These are phyloP conservation scores for Aphelenchoides besseyi DNA, from an alignment of 1,140 invertebrate species.

Conservation along the genomic window DNA sequence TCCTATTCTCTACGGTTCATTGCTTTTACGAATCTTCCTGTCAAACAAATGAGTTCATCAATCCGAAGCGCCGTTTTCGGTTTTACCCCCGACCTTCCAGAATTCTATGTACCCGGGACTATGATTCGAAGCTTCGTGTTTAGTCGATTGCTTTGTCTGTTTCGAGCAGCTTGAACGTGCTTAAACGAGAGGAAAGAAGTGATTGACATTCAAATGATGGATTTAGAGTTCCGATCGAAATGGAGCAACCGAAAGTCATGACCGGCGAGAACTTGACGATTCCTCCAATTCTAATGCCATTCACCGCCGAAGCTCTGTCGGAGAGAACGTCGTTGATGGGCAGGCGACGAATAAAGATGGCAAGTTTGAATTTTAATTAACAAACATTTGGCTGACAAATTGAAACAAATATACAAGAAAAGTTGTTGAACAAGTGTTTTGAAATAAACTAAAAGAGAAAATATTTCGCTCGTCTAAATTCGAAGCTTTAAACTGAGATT, in stretches of 20 bases:
- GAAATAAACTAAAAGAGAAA: background rate
- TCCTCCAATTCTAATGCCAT: slow-evolving; percentile 13
- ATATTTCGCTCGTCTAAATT: slow-evolving; percentile 6
- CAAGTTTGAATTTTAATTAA: background rate
- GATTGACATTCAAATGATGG: too few relatives aligned
- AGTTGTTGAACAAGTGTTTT: too few relatives aligned
- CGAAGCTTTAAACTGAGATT: background rate
- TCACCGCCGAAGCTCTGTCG: background rate
- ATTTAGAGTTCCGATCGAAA: background rate
- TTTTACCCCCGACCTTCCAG: too few relatives aligned
- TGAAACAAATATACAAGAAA: background rate
- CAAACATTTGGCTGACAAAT: background rate
- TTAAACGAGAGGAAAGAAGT: too few relatives aligned
- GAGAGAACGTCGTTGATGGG: slow-evolving; percentile 15
- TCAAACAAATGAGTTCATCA: too few relatives aligned
- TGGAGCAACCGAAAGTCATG: slow-evolving; percentile 1
- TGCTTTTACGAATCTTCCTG: too few relatives aligned
- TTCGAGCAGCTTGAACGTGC: too few relatives aligned
- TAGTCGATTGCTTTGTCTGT: too few relatives aligned
- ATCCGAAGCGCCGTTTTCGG: too few relatives aligned
- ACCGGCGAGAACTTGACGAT: background rate
- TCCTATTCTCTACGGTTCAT: too few relatives aligned
- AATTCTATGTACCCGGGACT: too few relatives aligned
- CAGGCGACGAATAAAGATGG: slow-evolving; percentile 12
- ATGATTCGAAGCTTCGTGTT: too few relatives aligned